Percentiles rank a stretch among this genome's conserved stretches.
These are phyloP conservation scores for Peromyscus attwateri DNA, from an alignment of 2,797 vertebrate species.

Conservation along the genomic window DNA sequence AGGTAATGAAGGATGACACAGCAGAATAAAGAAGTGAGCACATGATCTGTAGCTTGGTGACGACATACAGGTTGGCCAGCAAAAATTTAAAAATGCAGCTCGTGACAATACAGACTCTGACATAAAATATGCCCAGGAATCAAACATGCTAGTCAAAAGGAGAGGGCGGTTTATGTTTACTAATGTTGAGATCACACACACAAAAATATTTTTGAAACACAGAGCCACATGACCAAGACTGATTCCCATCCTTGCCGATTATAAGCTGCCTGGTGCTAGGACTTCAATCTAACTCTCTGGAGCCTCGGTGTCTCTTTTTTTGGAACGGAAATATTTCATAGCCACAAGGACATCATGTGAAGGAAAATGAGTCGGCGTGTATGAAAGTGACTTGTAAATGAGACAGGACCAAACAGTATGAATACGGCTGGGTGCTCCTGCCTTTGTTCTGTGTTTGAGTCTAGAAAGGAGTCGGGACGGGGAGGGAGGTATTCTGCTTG, in stretches of 20 bases:
- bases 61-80: neutral
- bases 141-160: neutral
- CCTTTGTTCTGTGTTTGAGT: constrained; percentile 6
- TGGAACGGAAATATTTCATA: constrained; percentile 48
- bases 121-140: neutral
- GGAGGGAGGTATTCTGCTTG: neutral
- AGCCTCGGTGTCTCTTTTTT: neutral
- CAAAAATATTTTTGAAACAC: neutral
- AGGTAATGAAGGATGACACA: neutral
- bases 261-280: neutral
- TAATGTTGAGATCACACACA: constrained; percentile 5
- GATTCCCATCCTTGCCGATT: neutral
- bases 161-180: neutral
- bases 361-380: neutral
- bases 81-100: neutral
- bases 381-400: neutral
- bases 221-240: neutral
- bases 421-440: neutral
- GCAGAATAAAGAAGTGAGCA: neutral
- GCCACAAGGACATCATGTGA: neutral
- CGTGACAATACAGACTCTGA: constrained; percentile 19
- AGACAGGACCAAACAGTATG: neutral
- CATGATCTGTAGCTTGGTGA: neutral
- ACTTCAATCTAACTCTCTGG: constrained; percentile 7
- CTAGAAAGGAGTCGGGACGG: neutral